Evolutionary conservation across 2,113 vertebrate species (phyloP), one percentile per base, ranked within the genome.

Genomic region (Piprites chloris): DNA sequence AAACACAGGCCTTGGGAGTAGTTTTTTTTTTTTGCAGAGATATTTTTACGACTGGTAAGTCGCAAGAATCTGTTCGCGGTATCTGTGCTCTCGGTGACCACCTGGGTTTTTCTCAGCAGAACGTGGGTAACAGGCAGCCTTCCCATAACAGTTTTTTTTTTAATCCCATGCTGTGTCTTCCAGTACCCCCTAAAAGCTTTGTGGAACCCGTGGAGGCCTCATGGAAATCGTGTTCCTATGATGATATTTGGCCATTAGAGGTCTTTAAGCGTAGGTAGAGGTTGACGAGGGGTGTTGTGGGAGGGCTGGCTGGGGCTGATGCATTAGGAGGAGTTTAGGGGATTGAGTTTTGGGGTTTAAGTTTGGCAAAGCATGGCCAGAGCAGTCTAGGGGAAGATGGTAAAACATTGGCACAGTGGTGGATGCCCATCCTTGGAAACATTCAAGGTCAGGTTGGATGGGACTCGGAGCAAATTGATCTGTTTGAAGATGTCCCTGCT

Each of bases 11-110:
- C 3, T 94, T 61, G 74, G 65, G 92, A 88, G 94, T 13, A 46
- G 90, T 42, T 42, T 42, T 46, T 85, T 94, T 94, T 94, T 95
- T 96, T 88, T 92, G 46, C 85, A 42, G 72, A 72, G 96, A 95
- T 96, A 96, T 96, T 96, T 97, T 95, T 97, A 88, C 17, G 47
- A 84, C 85, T 90, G 93, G 92, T 71, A 93, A 96, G 96, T 93
- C 74, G 80, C 73, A 88, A 94, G 95, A 92, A 95, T 96, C 85
- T 96, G 92, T 93, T 97, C 79, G 13, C 92, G 69, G 59, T 91
- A 86, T 86, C 94, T 94, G 95, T 3, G 21, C 73, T 62, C 87
- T 52, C 28, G 0, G 74, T 78, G 94, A 71, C 95, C 92, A 95
- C 96, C 95, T 96, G 95, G 61, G 90, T 85, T 85, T 95, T 85